These are phyloP conservation scores for Paedocypris sp. DNA, from an alignment of 2,113 vertebrate genomes.

Conservation along the genomic window DNA sequence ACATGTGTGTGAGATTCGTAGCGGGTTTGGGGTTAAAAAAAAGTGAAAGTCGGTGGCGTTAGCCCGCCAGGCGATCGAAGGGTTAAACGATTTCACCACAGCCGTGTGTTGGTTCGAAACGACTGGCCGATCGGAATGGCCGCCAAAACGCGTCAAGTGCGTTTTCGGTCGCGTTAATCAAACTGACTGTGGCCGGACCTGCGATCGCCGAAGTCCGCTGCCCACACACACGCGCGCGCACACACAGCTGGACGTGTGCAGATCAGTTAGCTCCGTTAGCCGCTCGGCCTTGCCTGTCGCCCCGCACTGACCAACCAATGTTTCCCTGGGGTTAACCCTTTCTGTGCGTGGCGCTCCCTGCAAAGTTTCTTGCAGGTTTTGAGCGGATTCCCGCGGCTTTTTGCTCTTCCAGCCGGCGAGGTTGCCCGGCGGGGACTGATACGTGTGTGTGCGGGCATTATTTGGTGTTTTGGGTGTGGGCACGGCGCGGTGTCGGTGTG, in stretches of 20 bases:
- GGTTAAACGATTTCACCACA: background rate
- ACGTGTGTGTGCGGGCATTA: background rate
- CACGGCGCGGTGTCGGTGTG: background rate
- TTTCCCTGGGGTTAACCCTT: slow-evolving; percentile 52
- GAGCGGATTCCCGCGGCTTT: background rate
- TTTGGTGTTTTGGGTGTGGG: background rate
- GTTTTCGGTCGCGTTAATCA: background rate
- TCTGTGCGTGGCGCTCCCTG: slow-evolving; percentile 26
- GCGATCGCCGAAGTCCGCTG: slow-evolving; percentile 22
- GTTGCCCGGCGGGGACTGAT: background rate
- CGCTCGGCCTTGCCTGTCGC: slow-evolving; percentile 47
- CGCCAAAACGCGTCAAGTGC: background rate
- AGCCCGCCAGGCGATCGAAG: slow-evolving; percentile 1
- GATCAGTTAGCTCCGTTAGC: slow-evolving; percentile 39
- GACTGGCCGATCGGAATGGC: background rate
- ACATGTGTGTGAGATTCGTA: background rate
- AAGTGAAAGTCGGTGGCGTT: slow-evolving; percentile 46
- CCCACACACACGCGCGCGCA: slow-evolving; percentile 45
- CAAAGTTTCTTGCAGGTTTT: slow-evolving; percentile 18
- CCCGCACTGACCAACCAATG: slow-evolving; percentile 35
- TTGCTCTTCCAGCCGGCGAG: background rate
- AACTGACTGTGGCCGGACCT: background rate
- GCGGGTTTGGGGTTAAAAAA: slow-evolving; percentile 42
- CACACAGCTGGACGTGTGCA: slow-evolving; percentile 46
- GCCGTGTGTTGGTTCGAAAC: background rate